A percentile compares a stretch with the other conserved stretches of the same genome.
Conservation (phyloP, 2,113 vertebrate genomes). For the Rhabdornis inornatus region DNA sequence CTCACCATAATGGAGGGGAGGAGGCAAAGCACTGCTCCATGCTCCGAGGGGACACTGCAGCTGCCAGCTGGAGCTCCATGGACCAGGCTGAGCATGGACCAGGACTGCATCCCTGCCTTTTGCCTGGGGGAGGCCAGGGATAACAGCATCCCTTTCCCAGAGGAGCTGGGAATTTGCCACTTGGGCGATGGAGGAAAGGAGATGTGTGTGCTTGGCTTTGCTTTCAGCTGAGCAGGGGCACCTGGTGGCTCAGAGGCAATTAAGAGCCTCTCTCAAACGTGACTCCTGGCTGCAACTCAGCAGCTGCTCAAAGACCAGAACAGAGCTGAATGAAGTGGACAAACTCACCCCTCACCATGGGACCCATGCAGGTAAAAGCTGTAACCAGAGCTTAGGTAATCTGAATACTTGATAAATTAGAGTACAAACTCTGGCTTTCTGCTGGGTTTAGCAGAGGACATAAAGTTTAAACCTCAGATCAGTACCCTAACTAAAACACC, state of each 20-base stretch:
- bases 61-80: not conserved
- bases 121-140: not conserved
- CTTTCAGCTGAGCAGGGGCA: not conserved
- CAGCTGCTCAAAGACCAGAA: constrained; percentile 31
- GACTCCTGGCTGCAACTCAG: constrained; percentile 16
- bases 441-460: not conserved
- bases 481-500: not conserved
- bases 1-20: not conserved
- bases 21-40: not conserved
- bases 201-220: not conserved
- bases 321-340: constrained; percentile 27
- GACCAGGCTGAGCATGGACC: fast-evolving
- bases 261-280: constrained; percentile 23
- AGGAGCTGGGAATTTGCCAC: not conserved
- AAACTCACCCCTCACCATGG: not conserved
- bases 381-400: not conserved
- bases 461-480: not conserved
- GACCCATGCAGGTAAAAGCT: not conserved
- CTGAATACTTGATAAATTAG: not conserved
- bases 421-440: not conserved
- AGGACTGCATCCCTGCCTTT: not conserved
- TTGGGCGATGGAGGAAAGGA: not conserved
- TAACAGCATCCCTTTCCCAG: not conserved
- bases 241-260: constrained; percentile 39
- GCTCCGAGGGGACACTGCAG: not conserved